Conservation (phyloP, 2,888 invertebrate genomes). For the Drosophila borealis region DNA sequence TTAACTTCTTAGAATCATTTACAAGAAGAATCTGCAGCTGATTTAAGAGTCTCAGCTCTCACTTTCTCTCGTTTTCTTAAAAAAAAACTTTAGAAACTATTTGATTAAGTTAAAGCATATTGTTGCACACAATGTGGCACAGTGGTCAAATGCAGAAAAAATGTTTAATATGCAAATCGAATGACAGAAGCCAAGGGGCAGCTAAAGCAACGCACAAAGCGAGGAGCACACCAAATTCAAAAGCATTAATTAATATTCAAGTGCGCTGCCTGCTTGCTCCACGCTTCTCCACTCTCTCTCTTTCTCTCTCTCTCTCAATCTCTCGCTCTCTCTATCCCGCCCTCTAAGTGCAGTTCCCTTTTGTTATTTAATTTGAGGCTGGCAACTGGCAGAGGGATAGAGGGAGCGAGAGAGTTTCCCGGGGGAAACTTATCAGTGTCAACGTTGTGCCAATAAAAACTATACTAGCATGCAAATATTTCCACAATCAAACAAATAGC, state of each 20-base stretch:
- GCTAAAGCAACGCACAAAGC: constrained; percentile 25
- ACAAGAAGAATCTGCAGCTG: neutral
- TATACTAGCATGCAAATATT: constrained; percentile 79
- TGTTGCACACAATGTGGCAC: constrained; percentile 32
- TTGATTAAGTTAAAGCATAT: constrained; percentile 11
- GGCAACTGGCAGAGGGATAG: constrained; percentile 13
- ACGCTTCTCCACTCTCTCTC: constrained; percentile 5
- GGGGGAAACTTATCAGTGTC: constrained; percentile 79
- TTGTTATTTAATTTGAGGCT: constrained; percentile 66
- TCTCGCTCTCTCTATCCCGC: constrained; percentile 5
- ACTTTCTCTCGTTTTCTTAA: too few relatives aligned
- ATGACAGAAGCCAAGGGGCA: constrained; percentile 63
- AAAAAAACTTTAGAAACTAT: neutral
- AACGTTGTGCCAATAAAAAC: constrained; percentile 80
- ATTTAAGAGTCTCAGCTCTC: neutral
- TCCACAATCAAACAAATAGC: constrained; percentile 81
- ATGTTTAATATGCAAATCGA: constrained; percentile 72
- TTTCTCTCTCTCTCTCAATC: constrained; percentile 6
- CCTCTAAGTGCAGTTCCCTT: constrained; percentile 13
- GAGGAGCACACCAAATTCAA: constrained; percentile 39
- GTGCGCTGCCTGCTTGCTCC: constrained; percentile 32
- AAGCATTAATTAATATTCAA: constrained; percentile 78
- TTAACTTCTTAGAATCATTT: neutral
- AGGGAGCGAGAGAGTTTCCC: constrained; percentile 36
- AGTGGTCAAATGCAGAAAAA: constrained; percentile 47